Conservation (phyloP, 1,140 invertebrate species). For the Sycobia sp. region DNA sequence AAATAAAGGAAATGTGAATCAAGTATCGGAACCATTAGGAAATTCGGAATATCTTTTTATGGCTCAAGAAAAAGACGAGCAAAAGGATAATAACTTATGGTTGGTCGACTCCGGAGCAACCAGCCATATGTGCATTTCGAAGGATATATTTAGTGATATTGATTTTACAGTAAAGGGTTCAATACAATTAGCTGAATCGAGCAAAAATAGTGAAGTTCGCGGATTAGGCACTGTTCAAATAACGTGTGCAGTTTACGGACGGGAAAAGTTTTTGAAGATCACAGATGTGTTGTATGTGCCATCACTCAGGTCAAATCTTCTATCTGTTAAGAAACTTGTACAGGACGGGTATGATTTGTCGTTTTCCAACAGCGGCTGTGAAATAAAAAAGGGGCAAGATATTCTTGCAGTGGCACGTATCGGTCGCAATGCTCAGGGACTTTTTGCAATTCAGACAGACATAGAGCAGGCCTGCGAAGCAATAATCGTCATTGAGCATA, state of each 20-base stretch:
- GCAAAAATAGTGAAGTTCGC: neutral
- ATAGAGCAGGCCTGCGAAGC: neutral
- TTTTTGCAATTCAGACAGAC: neutral
- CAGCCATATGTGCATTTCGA: slow-evolving; percentile 16
- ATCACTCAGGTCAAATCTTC: neutral
- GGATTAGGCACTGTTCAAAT: neutral
- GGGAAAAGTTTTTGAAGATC: neutral
- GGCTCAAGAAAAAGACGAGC: neutral
- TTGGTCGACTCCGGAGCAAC: slow-evolving; percentile 29
- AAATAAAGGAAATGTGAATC: neutral
- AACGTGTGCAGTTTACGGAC: neutral
- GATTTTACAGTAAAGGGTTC: neutral
- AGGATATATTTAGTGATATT: slow-evolving; percentile 11
- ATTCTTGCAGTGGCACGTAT: neutral
- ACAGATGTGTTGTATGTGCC: neutral
- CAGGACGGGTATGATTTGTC: neutral
- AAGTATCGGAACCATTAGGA: neutral
- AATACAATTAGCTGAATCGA: neutral
- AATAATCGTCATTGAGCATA: neutral
- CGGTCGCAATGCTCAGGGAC: neutral
- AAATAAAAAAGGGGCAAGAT: neutral
- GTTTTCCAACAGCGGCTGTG: neutral
- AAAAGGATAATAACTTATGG: neutral
- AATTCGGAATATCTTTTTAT: neutral
- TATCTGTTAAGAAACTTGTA: neutral